phyloP scores from a whole-genome alignment of 2,888 invertebrate species.

The Auanema sp. region DNA sequence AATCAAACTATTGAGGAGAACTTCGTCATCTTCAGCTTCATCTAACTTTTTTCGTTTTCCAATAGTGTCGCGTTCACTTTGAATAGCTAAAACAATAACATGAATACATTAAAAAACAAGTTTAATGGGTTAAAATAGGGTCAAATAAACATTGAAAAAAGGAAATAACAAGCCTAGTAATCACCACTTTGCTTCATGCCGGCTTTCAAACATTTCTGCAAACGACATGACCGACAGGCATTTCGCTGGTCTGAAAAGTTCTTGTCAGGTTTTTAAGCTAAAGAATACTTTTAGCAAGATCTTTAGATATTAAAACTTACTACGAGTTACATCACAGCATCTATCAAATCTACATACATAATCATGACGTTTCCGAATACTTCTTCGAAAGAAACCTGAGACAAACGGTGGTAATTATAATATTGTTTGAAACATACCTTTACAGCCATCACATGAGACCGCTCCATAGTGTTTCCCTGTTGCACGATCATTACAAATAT shows the following conservation, averaged over 20 bases:
- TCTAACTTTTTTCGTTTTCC: slow-evolving; percentile 50
- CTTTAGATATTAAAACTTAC: slow-evolving; percentile 27
- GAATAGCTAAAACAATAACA: slow-evolving; percentile 42
- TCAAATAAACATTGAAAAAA: not conserved
- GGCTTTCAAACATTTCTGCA: slow-evolving; percentile 49
- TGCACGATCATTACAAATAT: slow-evolving; percentile 58
- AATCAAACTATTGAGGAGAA: slow-evolving; percentile 43
- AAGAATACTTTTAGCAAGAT: slow-evolving; percentile 1
- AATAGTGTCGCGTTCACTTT: slow-evolving; percentile 55
- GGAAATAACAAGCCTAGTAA: not conserved
- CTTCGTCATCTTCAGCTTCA: slow-evolving; percentile 27
- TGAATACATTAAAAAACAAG: slow-evolving; percentile 4
- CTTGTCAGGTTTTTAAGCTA: not conserved
- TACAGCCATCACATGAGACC: slow-evolving; percentile 61
- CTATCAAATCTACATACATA: slow-evolving; percentile 61
- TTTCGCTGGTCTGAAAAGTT: slow-evolving; percentile 52
- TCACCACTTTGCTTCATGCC: slow-evolving; percentile 54
- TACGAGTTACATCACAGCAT: slow-evolving; percentile 61
- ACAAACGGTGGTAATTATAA: slow-evolving; percentile 4
- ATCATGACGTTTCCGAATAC: slow-evolving; percentile 59
- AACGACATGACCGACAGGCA: slow-evolving; percentile 53
- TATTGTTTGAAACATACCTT: slow-evolving; percentile 34
- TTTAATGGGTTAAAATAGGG: not conserved
- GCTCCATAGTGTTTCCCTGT: slow-evolving; percentile 63
- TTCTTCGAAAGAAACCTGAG: slow-evolving; percentile 60